Evolutionary conservation across 2,113 vertebrate genomes (phyloP), one percentile per base, ranked within the genome.

Genomic region (Erpornis zantholeuca): DNA sequence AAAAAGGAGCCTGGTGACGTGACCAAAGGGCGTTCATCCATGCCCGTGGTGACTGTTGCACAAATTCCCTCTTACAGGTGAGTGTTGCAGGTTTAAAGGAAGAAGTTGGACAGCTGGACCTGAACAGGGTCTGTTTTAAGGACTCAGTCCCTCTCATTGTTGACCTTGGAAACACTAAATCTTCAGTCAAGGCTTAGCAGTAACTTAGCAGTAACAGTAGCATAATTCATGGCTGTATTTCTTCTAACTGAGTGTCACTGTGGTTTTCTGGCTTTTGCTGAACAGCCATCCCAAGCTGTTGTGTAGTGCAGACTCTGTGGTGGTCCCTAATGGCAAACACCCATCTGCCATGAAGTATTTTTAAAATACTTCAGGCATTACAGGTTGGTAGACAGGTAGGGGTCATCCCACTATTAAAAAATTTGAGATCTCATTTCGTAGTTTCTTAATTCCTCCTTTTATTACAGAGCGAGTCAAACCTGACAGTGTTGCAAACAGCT

Each of bases 21-120:
- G 40, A 68, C 95, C 49, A 94, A 90, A 18, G 97, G 89, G n/a
- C 94, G 84, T 6, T 96, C 96, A 1, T 88, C 97, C 42, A 54
- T 97, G 65, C 99, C 99, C 3, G 71, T 99, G 96, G 97, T 99
- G 94, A 80, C 97, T 3, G 98, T 99, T 25, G 85, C 99, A 50
- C 98, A 99, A 93, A 99, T 99, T 91, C 99, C 99, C 18, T 97
- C 98, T 66, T 99, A 97, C 97, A 99, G 99, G 99, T 99, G 82
- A 96, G 98, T 64, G 52, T 13, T n/a, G 40, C 10, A 15, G 33
- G 23, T 53, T 76, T 52, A 47, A 66, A 42, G 38, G 57, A 64
- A 52, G 56, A 44, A 60, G 11, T 27, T 52, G 80, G 27, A 21
- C 54, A 82, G 50, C 60, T 53, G 53, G 44, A 88, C 42, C 40